phyloP scores from a whole-genome alignment of 2,113 vertebrate species.

The Odontesthes bonariensis region DNA sequence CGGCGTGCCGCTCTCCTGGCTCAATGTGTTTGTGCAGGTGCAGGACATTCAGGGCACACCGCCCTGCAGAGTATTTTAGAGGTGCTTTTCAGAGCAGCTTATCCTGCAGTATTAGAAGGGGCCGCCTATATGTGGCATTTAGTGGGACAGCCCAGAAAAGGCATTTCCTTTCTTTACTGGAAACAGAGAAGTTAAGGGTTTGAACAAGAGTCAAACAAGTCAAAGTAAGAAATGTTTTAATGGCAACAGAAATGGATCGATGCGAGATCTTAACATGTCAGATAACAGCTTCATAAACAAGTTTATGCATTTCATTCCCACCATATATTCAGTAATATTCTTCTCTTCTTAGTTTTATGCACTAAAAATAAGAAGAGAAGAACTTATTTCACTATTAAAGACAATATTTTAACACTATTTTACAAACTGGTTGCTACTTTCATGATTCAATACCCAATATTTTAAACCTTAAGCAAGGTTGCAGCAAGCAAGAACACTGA shows the following conservation, averaged over 20 bases:
- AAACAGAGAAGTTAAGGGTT: constrained; percentile 63
- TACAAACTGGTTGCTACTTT: not conserved
- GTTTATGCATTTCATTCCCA: not conserved
- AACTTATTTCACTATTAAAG: too few species aligned
- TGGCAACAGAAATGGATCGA: constrained; percentile 30
- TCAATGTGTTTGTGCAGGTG: constrained; percentile 85
- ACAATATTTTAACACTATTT: not conserved
- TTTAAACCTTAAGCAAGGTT: not conserved
- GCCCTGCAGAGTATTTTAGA: constrained; percentile 64
- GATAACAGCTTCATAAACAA: constrained; percentile 6
- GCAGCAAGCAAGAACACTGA: not conserved
- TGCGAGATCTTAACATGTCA: not conserved
- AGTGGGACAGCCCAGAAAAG: constrained; percentile 80
- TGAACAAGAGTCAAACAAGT: constrained; percentile 37
- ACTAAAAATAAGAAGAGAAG: too few species aligned
- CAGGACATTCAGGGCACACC: constrained; percentile 73
- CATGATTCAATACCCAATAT: not conserved
- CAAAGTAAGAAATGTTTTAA: constrained; percentile 44
- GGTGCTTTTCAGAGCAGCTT: constrained; percentile 68
- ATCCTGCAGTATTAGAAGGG: constrained; percentile 70
- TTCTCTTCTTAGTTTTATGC: not conserved
- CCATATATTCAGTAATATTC: not conserved
- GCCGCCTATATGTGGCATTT: constrained; percentile 78
- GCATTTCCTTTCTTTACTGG: constrained; percentile 85
- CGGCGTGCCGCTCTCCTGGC: constrained; percentile 57